Base-by-base conservation (phyloP, 2,797 vertebrate species). In the Mus caroli region DNA sequence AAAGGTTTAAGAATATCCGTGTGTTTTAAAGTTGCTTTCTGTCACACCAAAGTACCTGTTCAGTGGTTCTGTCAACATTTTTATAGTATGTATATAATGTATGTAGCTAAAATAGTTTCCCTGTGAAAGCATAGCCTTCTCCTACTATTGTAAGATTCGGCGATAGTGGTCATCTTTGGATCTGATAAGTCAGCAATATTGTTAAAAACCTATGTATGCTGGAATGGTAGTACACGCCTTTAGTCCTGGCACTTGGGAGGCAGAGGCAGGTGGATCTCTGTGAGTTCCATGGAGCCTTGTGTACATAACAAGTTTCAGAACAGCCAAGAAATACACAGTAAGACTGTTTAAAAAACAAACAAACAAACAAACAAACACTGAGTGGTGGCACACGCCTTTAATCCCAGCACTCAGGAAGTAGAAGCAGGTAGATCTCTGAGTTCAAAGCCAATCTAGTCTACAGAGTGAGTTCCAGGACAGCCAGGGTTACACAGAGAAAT, bases 21-120 rank as follows among this genome's bases (percentile, higher is more conserved):
- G 88, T 96, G 91, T 94, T 31, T 94, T 60, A 88, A 85, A 88
- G 24, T 80, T 83, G 78, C 62, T 87, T 91, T 90, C 76, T 8
- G 34, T 46, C 34, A 93, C 60, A 91, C 54, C n/a, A 75, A 94
- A 92, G 11, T 43, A 76, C 46, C 13, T 67, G 93, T 91, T 93
- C 56, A 52, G 43, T 91, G 60, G 14, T 76, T 22, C 84, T 34
- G 75, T 52, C 71, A 67, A 91, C 83, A 9, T 82, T 91, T 95
- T 83, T 96, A 75, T 43, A 90, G 31, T 52, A 34, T 78, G 8
- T 86, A 78, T 6, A 24, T 91, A 46, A 90, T 37, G 43, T 12
- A 73, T 43, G 14, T 76, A n/a, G 22, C 83, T 96, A 79, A 80
- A 85, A 76, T 85, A 43, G 3, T 50, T 92, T 90, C 10, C 34